These are phyloP conservation scores for Halictus quadricinctus DNA, from an alignment of 2,888 invertebrate species.

Conservation along the genomic window DNA sequence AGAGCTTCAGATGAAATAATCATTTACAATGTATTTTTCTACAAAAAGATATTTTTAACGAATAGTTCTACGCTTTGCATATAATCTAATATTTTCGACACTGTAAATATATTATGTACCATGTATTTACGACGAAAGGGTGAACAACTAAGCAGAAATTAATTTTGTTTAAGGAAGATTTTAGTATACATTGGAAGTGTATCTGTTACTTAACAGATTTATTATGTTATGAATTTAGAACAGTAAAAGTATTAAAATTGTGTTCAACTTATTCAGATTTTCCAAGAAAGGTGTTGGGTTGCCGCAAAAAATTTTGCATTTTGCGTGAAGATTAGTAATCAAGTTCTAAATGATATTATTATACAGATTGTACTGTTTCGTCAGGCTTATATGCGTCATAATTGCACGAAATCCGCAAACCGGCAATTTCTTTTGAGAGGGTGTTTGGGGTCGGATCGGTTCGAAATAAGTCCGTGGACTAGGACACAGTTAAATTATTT, in stretches of 20 bases:
- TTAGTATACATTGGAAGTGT: not conserved
- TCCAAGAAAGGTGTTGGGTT: too few relatives aligned
- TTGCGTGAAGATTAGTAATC: too few relatives aligned
- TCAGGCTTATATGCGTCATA: not conserved
- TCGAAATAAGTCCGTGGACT: constrained; percentile 23
- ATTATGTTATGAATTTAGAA: too few relatives aligned
- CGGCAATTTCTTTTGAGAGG: constrained; percentile 7
- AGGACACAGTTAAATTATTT: constrained; percentile 49
- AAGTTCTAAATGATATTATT: not conserved
- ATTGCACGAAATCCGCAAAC: not conserved
- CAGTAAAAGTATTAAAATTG: too few relatives aligned
- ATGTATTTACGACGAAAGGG: too few relatives aligned
- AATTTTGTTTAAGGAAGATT: not conserved
- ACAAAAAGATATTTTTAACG: not conserved
- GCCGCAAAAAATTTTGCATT: too few relatives aligned
- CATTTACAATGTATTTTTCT: not conserved
- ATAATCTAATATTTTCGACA: not conserved
- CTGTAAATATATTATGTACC: too few relatives aligned
- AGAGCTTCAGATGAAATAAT: not conserved
- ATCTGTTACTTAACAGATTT: too few relatives aligned
- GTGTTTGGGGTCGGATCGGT: constrained; percentile 8
- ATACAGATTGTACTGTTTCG: not conserved
- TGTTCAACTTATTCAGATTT: too few relatives aligned
- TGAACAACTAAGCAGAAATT: not conserved
- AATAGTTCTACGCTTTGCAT: not conserved